These are phyloP conservation scores for Brenthis ino DNA, from an alignment of 2,888 invertebrate species.

Conservation along the genomic window DNA sequence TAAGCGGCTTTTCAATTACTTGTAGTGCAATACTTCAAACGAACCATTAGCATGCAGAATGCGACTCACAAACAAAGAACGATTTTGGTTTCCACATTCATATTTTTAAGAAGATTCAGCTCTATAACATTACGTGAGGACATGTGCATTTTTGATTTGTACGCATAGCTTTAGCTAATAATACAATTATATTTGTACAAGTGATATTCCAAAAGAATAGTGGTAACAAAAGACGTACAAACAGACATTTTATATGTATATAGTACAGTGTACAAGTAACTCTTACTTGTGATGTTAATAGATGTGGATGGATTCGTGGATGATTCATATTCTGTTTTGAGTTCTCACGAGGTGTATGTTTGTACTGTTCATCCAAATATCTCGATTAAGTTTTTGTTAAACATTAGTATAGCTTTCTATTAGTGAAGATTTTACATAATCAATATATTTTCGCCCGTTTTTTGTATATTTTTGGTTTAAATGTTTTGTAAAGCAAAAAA, in stretches of 20 bases:
- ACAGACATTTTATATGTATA: constrained; percentile 1
- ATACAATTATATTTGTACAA: constrained; percentile 33
- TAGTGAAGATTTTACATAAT: no score
- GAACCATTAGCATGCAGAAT: constrained; percentile 17
- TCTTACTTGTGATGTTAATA: constrained; percentile 6
- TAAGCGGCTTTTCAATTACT: constrained; percentile 5
- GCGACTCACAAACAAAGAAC: constrained; percentile 1
- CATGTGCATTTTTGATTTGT: constrained; percentile 14
- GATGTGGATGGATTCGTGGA: not conserved
- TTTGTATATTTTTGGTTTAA: no score
- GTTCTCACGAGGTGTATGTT: no score
- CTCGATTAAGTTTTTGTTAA: no score
- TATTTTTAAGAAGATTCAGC: not conserved
- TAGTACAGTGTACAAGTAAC: not conserved
- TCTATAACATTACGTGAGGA: not conserved
- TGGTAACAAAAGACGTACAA: constrained; percentile 18
- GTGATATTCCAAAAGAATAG: constrained; percentile 21
- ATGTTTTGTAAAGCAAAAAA: no score
- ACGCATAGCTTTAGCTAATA: constrained; percentile 35
- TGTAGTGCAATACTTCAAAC: not conserved
- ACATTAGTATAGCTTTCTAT: no score
- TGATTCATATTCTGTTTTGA: no score
- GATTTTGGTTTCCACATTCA: not conserved
- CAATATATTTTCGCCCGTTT: no score
- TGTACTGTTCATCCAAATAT: no score